These are phyloP conservation scores for Cepphus grylle DNA, from an alignment of 2,113 vertebrate species.

Conservation along the genomic window DNA sequence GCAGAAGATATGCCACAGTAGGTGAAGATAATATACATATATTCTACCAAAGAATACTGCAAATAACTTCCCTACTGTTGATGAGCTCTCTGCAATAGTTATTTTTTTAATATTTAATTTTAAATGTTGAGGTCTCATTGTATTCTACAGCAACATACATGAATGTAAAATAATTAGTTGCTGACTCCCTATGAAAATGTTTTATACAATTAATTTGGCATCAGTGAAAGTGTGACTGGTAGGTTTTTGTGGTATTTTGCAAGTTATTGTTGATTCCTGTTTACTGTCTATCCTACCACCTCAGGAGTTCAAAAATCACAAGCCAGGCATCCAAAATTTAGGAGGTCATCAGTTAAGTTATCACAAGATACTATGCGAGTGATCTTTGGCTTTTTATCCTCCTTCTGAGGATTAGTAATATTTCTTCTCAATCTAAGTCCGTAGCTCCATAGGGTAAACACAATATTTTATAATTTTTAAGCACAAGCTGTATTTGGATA, in stretches of 20 bases:
- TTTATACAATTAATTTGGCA: slow-evolving; percentile 1
- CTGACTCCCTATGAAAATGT: neutral
- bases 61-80: slow-evolving; percentile 58
- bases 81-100: slow-evolving; percentile 26
- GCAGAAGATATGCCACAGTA: slow-evolving; percentile 66
- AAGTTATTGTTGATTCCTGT: neutral
- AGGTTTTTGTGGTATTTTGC: neutral
- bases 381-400: neutral
- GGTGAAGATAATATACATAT: slow-evolving; percentile 70
- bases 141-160: neutral
- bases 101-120: slow-evolving; percentile 26
- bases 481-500: neutral
- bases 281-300: neutral
- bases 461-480: neutral
- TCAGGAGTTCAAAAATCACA: neutral
- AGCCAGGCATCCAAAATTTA: neutral
- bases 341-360: neutral
- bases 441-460: neutral
- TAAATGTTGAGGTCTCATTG: neutral
- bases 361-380: neutral
- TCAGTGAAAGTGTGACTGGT: neutral
- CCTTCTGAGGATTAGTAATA: neutral
- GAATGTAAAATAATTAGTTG: neutral
- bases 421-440: neutral
- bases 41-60: slow-evolving; percentile 51